Evolutionary conservation across 2,113 vertebrate genomes (phyloP).

Genomic region (Ursus arctos): DNA sequence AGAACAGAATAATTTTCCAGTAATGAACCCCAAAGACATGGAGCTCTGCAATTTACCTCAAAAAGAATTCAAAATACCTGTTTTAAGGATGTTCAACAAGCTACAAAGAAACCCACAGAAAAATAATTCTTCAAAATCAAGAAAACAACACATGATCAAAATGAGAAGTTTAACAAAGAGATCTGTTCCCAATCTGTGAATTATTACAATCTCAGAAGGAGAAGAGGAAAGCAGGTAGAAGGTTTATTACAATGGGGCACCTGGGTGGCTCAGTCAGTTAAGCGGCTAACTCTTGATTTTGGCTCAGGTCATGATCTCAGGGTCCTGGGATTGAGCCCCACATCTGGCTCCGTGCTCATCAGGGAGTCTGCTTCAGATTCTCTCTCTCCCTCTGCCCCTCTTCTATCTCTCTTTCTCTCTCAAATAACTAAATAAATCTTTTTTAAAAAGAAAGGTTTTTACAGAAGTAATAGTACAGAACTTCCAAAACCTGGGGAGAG

Average conservation of each 20-base stretch:
- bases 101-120: neutral
- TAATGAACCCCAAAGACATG: neutral
- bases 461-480: neutral
- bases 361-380: too few relatives aligned
- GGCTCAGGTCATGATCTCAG: too few relatives aligned
- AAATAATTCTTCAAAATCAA: neutral
- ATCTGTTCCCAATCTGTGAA: neutral
- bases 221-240: neutral
- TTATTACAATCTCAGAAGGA: neutral
- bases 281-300: too few relatives aligned
- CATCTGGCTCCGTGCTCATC: too few relatives aligned
- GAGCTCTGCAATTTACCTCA: neutral
- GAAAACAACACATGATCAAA: neutral
- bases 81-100: neutral
- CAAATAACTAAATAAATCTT: too few relatives aligned
- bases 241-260: neutral
- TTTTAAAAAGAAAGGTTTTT: too few relatives aligned
- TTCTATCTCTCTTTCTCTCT: too few relatives aligned
- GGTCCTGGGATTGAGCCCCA: too few relatives aligned
- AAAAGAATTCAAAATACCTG: neutral
- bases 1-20: neutral
- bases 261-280: too few relatives aligned
- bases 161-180: neutral
- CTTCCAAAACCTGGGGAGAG: neutral
- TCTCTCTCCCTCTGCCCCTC: too few relatives aligned